A percentile compares a stretch with the other conserved stretches of the same genome.
phyloP scores from a whole-genome alignment of 1,140 invertebrate genomes.

The Bombus impatiens region DNA sequence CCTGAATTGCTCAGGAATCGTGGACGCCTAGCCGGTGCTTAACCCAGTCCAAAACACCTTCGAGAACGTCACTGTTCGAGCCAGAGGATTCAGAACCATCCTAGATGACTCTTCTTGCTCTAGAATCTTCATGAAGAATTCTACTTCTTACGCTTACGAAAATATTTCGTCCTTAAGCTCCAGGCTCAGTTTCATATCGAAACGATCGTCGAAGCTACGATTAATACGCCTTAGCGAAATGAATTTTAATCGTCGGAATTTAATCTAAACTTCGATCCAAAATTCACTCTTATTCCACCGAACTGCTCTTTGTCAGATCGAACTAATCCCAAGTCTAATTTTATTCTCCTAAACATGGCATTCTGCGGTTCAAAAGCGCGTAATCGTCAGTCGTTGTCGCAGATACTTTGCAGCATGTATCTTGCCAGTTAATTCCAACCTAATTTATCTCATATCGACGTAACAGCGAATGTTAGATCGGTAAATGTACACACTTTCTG shows the following conservation, averaged over 20 bases:
- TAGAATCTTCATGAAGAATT: not conserved
- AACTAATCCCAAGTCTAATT: too few species aligned
- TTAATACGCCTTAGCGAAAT: not conserved
- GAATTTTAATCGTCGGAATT: too few species aligned
- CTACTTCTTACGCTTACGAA: too few species aligned
- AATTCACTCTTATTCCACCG: too few species aligned
- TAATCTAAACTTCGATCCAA: too few species aligned
- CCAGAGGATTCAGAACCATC: not conserved
- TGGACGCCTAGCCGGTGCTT: not conserved
- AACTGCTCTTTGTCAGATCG: too few species aligned
- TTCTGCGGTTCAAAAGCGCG: too few species aligned
- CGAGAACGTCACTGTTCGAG: not conserved
- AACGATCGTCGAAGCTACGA: not conserved
- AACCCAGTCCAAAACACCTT: conserved; percentile 1
- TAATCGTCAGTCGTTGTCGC: not conserved
- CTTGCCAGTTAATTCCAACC: not conserved
- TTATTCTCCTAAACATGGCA: too few species aligned
- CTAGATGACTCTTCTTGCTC: conserved; percentile 2
- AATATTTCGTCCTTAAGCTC: not conserved
- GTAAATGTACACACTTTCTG: not conserved
- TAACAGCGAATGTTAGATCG: not conserved
- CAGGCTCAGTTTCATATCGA: not conserved
- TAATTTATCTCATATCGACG: not conserved
- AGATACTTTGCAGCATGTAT: not conserved
- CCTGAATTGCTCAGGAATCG: not conserved